Percentiles rank a stretch among this genome's conserved stretches.
These are phyloP conservation scores for Elachura formosa DNA, from an alignment of 2,113 vertebrate species.

Conservation along the genomic window DNA sequence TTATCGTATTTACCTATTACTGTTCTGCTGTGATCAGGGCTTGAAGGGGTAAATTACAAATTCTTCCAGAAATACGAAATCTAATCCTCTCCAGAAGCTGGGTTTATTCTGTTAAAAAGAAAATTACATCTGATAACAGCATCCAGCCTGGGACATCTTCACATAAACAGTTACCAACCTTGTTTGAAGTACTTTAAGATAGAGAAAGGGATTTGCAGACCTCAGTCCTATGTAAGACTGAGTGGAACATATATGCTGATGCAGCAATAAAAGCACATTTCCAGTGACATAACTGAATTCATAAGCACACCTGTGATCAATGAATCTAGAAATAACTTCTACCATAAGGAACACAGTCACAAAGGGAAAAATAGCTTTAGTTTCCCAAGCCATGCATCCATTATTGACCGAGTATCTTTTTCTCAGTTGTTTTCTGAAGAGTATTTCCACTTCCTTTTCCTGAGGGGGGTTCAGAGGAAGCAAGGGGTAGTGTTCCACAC, in stretches of 20 bases:
- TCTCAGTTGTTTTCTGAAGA: not conserved
- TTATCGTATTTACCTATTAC: not conserved
- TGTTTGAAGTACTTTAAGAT: not conserved
- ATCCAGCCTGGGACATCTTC: not conserved
- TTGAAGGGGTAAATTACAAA: not conserved
- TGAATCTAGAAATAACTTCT: not conserved
- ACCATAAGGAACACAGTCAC: not conserved
- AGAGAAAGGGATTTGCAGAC: not conserved
- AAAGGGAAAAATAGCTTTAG: not conserved
- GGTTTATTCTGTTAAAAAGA: not conserved
- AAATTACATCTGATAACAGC: not conserved
- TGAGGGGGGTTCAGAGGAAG: not conserved
- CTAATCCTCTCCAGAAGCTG: not conserved
- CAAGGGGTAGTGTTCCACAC: not conserved
- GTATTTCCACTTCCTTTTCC: not conserved
- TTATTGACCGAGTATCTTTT: not conserved
- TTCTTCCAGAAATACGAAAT: not conserved
- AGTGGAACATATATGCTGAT: fast-evolving
- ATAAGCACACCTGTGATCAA: not conserved
- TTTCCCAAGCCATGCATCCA: not conserved
- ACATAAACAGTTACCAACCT: not conserved
- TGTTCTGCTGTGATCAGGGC: not conserved
- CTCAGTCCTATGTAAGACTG: not conserved
- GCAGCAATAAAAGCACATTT: not conserved
- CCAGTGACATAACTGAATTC: not conserved